Base-by-base conservation (phyloP, 2,797 vertebrate genomes). In the Tympanoctomys barrerae region DNA sequence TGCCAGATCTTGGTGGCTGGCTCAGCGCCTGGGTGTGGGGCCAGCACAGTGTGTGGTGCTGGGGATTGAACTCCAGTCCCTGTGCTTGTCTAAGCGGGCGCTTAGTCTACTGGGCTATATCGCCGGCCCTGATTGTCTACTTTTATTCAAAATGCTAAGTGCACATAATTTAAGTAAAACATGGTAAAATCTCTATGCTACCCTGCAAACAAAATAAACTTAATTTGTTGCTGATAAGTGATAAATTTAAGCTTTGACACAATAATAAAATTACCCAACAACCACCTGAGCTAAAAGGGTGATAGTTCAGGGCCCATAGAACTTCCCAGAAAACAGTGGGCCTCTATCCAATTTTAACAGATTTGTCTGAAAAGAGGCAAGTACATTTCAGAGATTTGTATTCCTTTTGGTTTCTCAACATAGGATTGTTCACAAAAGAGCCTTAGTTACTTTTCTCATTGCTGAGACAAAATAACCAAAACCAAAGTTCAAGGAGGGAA, bases 141-240 rank as follows among this genome's bases (percentile, higher is more conserved):
- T 88, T 90, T 54, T 19, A 80, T 42, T 91, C 86, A 83, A 86
- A 61, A 19, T 18, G 84, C 61, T 95, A 82, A 81, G 49, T 77
- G 4, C 59, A 73, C 21, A 89, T 91, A 91, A 77, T 62, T 66
- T 87, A 77, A 90, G 59, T 12, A 28, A 68, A n/a, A 3, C 36
- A 80, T 80, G 36, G 12, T n/a, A 85, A 78, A 78, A 49, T 4
- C 39, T 19, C 12, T 59, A 84, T 10, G 64, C 1, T 36, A 71
- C 28, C 42, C 46, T 64, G 54, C 49, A 21, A 71, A 85, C 57
- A 75, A 90, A 62, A 62, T 71, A 83, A 90, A 52, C 14, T 52
- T 57, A 14, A 61, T 71, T 86, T 86, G 14, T 59, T 95, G 49
- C 73, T 94, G 26, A 80, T 88, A 79, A 54, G 8, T 82, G 33